Evolutionary conservation across 2,888 invertebrate species (phyloP).

Genomic region (Lepidochrysops patricia): DNA sequence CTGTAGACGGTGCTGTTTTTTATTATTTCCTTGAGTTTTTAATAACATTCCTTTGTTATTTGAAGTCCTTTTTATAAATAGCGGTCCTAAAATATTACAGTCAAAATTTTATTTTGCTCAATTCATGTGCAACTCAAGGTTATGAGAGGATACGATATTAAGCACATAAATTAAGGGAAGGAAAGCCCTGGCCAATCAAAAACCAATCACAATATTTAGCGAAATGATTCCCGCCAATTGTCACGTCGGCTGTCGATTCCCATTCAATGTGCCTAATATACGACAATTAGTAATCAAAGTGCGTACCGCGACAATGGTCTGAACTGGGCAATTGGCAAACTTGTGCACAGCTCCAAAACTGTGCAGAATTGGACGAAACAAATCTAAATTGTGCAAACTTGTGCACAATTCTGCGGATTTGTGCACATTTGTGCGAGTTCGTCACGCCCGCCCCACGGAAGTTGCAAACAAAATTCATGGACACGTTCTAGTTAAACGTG

Average conservation of each 20-base stretch:
- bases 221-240: background rate
- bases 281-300: background rate
- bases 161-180: too few species aligned
- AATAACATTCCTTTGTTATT: background rate
- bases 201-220: background rate
- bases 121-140: too few species aligned
- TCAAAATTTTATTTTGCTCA: too few species aligned
- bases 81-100: too few species aligned
- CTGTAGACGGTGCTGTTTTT: background rate
- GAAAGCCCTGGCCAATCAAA: background rate
- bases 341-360: background rate
- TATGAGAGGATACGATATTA: too few species aligned
- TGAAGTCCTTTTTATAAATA: too few species aligned
- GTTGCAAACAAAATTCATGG: slow-evolving; percentile 2
- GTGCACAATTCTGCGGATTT: background rate
- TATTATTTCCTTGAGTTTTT: too few species aligned
- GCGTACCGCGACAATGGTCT: background rate
- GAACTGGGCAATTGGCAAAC: background rate
- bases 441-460: background rate
- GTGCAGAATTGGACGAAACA: background rate
- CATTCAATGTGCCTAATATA: background rate
- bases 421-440: background rate
- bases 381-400: background rate
- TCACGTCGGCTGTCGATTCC: background rate
- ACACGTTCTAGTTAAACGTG: background rate